Evolutionary conservation across 2,113 vertebrate genomes (phyloP).

Genomic region (Trachemys scripta): DNA sequence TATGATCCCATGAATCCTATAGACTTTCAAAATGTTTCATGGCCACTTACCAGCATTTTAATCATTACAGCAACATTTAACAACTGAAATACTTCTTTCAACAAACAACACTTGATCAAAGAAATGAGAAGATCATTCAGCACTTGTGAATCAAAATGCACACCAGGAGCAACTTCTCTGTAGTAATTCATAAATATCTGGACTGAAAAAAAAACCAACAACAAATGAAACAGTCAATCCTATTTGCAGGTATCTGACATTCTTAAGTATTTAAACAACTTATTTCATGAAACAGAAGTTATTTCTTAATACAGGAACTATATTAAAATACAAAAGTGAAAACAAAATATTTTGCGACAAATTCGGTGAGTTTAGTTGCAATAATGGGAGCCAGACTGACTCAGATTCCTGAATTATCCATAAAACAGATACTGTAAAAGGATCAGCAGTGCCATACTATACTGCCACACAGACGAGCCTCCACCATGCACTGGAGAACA

Average conservation of each 20-base stretch:
- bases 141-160: conserved; percentile 82
- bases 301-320: background rate
- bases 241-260: conserved; percentile 7
- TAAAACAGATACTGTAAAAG: background rate
- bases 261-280: background rate
- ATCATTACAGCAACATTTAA: conserved; percentile 77
- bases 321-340: background rate
- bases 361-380: background rate
- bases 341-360: background rate
- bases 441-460: background rate
- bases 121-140: conserved; percentile 84
- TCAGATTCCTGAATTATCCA: background rate
- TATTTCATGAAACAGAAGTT: background rate
- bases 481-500: background rate
- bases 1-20: background rate
- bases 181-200: conserved; percentile 88
- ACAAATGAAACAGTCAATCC: conserved; percentile 18
- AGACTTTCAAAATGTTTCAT: background rate
- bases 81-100: conserved; percentile 86
- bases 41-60: conserved; percentile 85
- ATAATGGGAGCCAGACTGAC: background rate
- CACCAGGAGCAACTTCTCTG: conserved; percentile 81
- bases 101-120: conserved; percentile 82
- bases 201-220: conserved; percentile 75
- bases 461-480: background rate